Evolutionary conservation across 2,113 vertebrate species (phyloP).

Genomic region (Oophaga pumilio): DNA sequence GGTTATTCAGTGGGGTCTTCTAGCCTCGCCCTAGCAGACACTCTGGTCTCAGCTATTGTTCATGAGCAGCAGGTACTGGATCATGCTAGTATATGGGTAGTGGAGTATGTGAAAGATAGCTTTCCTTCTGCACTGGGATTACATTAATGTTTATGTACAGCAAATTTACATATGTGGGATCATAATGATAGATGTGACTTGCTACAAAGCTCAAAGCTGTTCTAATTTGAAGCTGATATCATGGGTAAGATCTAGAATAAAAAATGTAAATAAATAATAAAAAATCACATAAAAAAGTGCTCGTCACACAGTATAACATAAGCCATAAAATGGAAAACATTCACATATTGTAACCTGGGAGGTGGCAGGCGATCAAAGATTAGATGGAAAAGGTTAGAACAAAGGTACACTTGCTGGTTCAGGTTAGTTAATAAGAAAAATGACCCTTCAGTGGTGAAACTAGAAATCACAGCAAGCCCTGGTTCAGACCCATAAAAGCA

Average conservation of each 20-base stretch:
- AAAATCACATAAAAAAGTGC: neutral
- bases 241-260: constrained; percentile 3
- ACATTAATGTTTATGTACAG: constrained; percentile 13
- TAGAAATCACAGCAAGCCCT: neutral
- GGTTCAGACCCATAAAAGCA: neutral
- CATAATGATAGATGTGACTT: constrained; percentile 26
- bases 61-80: constrained; percentile 53
- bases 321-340: neutral
- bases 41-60: constrained; percentile 52
- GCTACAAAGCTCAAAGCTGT: neutral
- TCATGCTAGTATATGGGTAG: constrained; percentile 12
- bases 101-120: neutral
- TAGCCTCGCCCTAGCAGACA: constrained; percentile 39
- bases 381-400: neutral
- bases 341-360: neutral
- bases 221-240: neutral
- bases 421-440: neutral
- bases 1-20: constrained; percentile 44
- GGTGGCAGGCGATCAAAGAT: neutral
- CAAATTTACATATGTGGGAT: constrained; percentile 6
- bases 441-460: neutral
- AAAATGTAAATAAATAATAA: neutral
- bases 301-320: neutral
- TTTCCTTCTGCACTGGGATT: neutral
- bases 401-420: neutral